Evolutionary conservation across 2,113 vertebrate genomes (phyloP).

Genomic region (Sinocyclocheilus maitianheensis): DNA sequence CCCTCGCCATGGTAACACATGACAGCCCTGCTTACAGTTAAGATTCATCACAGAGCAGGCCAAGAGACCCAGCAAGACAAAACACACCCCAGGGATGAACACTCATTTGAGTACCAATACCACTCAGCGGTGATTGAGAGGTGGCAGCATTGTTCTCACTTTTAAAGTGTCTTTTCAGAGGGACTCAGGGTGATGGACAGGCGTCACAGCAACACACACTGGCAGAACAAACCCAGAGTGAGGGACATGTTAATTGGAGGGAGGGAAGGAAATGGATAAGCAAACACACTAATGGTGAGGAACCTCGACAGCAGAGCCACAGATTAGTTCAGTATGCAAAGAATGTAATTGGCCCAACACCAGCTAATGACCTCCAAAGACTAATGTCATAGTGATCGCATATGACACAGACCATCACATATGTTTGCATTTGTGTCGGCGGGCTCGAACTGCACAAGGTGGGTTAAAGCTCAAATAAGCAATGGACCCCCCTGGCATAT

Average conservation of each 20-base stretch:
- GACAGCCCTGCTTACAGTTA: slow-evolving; percentile 49
- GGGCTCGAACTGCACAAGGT: not conserved
- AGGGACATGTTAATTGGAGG: slow-evolving; percentile 64
- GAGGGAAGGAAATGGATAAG: slow-evolving; percentile 64
- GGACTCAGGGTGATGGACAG: slow-evolving; percentile 61
- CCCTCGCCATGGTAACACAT: slow-evolving; percentile 43
- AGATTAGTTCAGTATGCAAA: slow-evolving; percentile 57
- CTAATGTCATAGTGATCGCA: slow-evolving; percentile 45
- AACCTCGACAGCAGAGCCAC: slow-evolving; percentile 59
- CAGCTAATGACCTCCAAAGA: slow-evolving; percentile 55
- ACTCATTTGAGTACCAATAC: slow-evolving; percentile 64
- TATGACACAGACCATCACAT: slow-evolving; percentile 52
- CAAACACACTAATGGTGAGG: slow-evolving; percentile 63
- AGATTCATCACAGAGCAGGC: slow-evolving; percentile 48
- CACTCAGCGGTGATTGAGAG: slow-evolving; percentile 54
- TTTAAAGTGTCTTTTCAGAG: slow-evolving; percentile 62
- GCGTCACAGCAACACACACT: slow-evolving; percentile 61
- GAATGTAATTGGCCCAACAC: slow-evolving; percentile 61
- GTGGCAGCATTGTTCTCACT: slow-evolving; percentile 59
- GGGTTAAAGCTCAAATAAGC: slow-evolving; percentile 46
- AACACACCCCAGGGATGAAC: slow-evolving; percentile 56
- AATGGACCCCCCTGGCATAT: slow-evolving; percentile 8
- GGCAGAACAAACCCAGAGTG: slow-evolving; percentile 57
- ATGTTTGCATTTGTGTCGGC: slow-evolving; percentile 38
- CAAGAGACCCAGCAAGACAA: slow-evolving; percentile 55